Evolutionary conservation across 1,140 invertebrate genomes (phyloP).

Genomic region (Tyrophagus putrescentiae): DNA sequence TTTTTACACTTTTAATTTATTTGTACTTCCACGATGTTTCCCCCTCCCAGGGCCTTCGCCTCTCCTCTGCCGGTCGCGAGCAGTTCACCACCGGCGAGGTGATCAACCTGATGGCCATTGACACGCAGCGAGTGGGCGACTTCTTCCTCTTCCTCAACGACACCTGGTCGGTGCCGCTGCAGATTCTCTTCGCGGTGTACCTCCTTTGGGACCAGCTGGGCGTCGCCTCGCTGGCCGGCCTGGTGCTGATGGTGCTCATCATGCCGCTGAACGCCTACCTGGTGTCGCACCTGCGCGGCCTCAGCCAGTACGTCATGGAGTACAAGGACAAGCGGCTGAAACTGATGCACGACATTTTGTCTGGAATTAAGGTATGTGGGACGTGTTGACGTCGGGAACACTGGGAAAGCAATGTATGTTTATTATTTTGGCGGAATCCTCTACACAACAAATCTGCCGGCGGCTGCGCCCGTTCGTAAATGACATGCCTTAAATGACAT

Average conservation of each 20-base stretch:
- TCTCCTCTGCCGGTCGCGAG: slow-evolving; percentile 25
- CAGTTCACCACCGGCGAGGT: slow-evolving; percentile 28
- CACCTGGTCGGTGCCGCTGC: slow-evolving; percentile 29
- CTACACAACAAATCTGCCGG: no score
- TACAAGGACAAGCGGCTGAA: slow-evolving; percentile 37
- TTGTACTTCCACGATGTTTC: background rate
- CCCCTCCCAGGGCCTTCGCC: slow-evolving; percentile 12
- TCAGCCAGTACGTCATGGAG: slow-evolving; percentile 35
- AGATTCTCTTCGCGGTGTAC: slow-evolving; percentile 31
- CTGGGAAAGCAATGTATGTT: no score
- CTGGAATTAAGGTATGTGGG: slow-evolving; percentile 38
- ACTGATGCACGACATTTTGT: slow-evolving; percentile 35
- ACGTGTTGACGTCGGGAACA: no score
- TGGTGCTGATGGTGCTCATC: slow-evolving; percentile 42
- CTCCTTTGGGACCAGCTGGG: slow-evolving; percentile 34
- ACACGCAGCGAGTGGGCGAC: slow-evolving; percentile 21
- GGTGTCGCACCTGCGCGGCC: slow-evolving; percentile 52
- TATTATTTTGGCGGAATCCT: no score
- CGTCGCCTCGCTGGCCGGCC: slow-evolving; percentile 28
- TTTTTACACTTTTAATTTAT: background rate
- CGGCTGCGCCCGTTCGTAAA: background rate
- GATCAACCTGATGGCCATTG: slow-evolving; percentile 27
- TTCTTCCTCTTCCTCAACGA: slow-evolving; percentile 23
- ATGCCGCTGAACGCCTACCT: slow-evolving; percentile 79
- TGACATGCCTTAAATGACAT: slow-evolving; percentile 34